Conservation (phyloP, 2,113 vertebrate genomes). For the Poecilia latipinna region DNA sequence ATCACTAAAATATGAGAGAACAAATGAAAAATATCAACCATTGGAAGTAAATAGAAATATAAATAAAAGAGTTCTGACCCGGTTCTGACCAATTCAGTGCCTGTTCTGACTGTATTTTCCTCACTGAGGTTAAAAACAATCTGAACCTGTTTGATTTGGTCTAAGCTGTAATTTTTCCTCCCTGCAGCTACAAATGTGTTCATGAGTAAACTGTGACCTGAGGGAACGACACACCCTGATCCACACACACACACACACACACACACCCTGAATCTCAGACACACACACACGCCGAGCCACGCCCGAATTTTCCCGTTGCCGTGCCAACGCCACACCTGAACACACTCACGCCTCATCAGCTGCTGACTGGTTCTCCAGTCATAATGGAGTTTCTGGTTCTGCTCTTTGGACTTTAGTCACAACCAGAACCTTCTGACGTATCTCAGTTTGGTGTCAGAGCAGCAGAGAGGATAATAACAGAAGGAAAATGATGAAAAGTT, state of each 20-base stretch:
- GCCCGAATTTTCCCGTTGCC: slow-evolving; percentile 28
- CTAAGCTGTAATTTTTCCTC: not conserved
- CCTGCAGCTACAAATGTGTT: slow-evolving; percentile 18
- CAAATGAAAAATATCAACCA: not conserved
- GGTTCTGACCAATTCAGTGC: no score
- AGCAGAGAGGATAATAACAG: not conserved
- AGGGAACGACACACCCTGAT: slow-evolving; percentile 46
- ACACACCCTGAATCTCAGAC: not conserved
- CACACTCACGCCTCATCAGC: slow-evolving; percentile 9
- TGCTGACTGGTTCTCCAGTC: not conserved
- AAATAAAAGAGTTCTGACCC: not conserved
- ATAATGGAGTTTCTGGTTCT: not conserved
- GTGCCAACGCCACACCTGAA: slow-evolving; percentile 55
- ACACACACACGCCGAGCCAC: slow-evolving; percentile 34
- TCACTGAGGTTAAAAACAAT: not conserved
- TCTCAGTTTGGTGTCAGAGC: no score
- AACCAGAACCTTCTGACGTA: not conserved
- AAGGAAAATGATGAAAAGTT: no score
- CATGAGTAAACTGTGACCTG: slow-evolving; percentile 27
- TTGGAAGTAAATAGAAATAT: no score
- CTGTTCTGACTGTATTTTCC: not conserved
- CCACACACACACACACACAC: not conserved
- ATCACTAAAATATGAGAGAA: not conserved
- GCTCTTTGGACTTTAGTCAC: not conserved
- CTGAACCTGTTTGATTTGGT: not conserved